Percentiles rank a stretch among this genome's conserved stretches.
phyloP scores from a whole-genome alignment of 1,140 invertebrate genomes.

The Diorhabda carinulata region DNA sequence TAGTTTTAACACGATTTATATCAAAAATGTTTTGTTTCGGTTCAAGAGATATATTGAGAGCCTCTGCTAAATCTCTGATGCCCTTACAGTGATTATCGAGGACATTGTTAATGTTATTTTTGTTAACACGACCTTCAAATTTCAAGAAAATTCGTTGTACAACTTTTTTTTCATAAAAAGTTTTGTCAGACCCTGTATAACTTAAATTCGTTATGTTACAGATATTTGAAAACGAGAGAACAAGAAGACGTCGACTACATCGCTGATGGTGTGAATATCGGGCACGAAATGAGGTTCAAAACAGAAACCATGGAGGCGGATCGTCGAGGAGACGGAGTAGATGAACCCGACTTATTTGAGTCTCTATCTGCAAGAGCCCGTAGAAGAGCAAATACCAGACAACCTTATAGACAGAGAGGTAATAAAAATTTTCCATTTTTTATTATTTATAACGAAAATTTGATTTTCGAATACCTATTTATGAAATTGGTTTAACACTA shows the following conservation, averaged over 20 bases:
- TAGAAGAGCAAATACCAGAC: slow-evolving; percentile 54
- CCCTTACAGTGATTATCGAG: too few relatives aligned
- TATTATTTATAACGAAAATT: neutral
- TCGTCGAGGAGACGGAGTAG: slow-evolving; percentile 65
- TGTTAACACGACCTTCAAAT: too few relatives aligned
- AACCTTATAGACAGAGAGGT: slow-evolving; percentile 46
- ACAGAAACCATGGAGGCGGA: slow-evolving; percentile 72
- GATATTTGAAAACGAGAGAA: slow-evolving; percentile 49
- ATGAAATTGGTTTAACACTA: neutral
- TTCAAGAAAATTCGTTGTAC: too few relatives aligned
- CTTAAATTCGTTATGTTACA: slow-evolving; percentile 21
- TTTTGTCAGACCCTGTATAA: neutral
- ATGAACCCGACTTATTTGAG: slow-evolving; percentile 67
- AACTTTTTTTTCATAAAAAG: too few relatives aligned
- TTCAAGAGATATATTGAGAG: too few relatives aligned
- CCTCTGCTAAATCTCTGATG: too few relatives aligned
- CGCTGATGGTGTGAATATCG: slow-evolving; percentile 67
- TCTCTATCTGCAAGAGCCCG: slow-evolving; percentile 69
- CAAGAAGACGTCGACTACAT: slow-evolving; percentile 74
- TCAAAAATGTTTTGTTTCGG: too few relatives aligned
- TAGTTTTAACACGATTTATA: too few relatives aligned
- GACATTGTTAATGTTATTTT: too few relatives aligned
- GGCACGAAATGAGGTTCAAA: slow-evolving; percentile 71
- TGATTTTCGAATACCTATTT: neutral
- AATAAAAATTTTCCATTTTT: slow-evolving; percentile 3